phyloP scores from a whole-genome alignment of 1,140 invertebrate genomes.

The Coelopa frigida region DNA sequence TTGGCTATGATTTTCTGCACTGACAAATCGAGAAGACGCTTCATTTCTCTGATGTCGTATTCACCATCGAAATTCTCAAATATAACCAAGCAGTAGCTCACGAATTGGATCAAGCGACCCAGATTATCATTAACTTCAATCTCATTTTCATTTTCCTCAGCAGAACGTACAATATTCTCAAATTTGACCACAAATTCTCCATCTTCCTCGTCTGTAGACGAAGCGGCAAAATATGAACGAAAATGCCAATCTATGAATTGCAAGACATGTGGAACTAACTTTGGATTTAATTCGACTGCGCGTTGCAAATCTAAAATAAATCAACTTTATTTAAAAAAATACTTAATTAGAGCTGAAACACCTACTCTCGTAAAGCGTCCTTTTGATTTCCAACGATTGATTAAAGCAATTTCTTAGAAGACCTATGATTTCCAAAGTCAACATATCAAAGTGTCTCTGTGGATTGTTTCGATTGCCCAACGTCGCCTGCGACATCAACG shows the following conservation, averaged over 20 bases:
- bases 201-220: slow-evolving; percentile 13
- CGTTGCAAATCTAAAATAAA: slow-evolving; percentile 29
- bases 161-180: slow-evolving; percentile 19
- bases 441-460: slow-evolving; percentile 39
- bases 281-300: slow-evolving; percentile 40
- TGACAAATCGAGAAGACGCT: slow-evolving; percentile 21
- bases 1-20: slow-evolving; percentile 27
- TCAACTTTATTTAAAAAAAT: not conserved
- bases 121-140: slow-evolving; percentile 34
- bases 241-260: slow-evolving; percentile 43
- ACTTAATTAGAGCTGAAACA: not conserved
- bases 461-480: slow-evolving; percentile 31
- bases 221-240: slow-evolving; percentile 30
- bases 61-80: slow-evolving; percentile 25
- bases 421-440: slow-evolving; percentile 40
- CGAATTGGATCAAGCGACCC: slow-evolving; percentile 30
- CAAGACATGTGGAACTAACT: slow-evolving; percentile 34
- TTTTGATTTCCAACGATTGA: slow-evolving; percentile 29
- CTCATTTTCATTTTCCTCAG: slow-evolving; percentile 21
- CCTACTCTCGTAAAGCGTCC: slow-evolving; percentile 37
- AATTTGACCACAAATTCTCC: slow-evolving; percentile 23
- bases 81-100: slow-evolving; percentile 27
- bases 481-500: slow-evolving; percentile 35
- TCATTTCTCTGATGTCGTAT: slow-evolving; percentile 31
- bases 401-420: slow-evolving; percentile 35